These are phyloP conservation scores for Sebastes goodei DNA, from an alignment of 2,797 vertebrate genomes.

Conservation along the genomic window DNA sequence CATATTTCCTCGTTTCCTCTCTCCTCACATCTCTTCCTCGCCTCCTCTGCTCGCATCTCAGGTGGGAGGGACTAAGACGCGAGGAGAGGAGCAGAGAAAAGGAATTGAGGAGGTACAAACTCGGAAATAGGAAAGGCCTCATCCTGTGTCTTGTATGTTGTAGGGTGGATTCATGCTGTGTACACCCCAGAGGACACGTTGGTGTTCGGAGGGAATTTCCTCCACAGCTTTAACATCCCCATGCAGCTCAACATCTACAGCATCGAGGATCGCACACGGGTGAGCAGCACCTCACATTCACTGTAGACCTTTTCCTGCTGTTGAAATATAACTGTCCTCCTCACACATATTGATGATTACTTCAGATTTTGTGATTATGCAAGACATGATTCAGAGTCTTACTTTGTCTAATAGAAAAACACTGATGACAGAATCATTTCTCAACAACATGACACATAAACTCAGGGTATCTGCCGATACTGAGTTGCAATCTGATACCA, in stretches of 20 bases:
- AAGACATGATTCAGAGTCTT: constrained; percentile 1
- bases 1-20: too few relatives aligned
- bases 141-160: constrained; percentile 8
- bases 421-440: neutral
- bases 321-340: neutral
- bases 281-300: constrained; percentile 64
- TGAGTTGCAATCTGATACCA: neutral
- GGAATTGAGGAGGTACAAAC: too few relatives aligned
- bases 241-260: constrained; percentile 98
- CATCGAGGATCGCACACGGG: constrained; percentile 96
- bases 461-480: neutral
- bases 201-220: constrained; percentile 97
- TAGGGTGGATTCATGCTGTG: constrained; percentile 99
- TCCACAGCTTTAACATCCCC: constrained; percentile 99
- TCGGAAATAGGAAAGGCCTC: neutral
- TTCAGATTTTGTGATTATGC: neutral
- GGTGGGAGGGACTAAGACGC: too few relatives aligned
- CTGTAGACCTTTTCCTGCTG: neutral
- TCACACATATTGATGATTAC: neutral
- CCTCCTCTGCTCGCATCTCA: too few relatives aligned
- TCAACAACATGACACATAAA: neutral
- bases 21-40: too few relatives aligned
- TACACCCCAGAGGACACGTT: constrained; percentile 97
- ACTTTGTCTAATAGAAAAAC: neutral
- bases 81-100: too few relatives aligned